Evolutionary conservation across 1,140 invertebrate species (phyloP).

Genomic region (Elysia chlorotica): DNA sequence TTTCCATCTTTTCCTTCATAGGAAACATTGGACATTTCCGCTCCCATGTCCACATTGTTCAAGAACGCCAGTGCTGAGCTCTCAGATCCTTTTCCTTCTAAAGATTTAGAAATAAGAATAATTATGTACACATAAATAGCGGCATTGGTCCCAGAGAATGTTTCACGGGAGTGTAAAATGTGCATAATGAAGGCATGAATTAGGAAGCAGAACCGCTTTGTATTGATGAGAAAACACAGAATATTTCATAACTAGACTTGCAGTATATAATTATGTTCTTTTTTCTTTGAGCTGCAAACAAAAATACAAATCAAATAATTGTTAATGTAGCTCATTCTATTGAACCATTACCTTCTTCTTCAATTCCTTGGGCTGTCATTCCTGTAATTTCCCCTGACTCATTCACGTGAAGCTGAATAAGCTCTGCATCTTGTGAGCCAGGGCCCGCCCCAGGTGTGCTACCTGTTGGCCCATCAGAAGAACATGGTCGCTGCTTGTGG

Average conservation of each 20-base stretch:
- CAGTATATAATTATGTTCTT: no score
- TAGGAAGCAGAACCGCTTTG: not conserved
- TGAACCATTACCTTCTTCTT: no score
- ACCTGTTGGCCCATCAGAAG: constrained; percentile 6
- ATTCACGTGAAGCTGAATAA: constrained; percentile 31
- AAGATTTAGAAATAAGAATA: not conserved
- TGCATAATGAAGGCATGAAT: not conserved
- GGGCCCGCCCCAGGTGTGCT: not conserved
- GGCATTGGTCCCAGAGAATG: not conserved
- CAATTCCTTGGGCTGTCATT: constrained; percentile 15
- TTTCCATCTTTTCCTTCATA: constrained; percentile 4
- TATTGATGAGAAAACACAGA: no score
- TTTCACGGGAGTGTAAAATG: not conserved
- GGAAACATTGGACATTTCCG: not conserved
- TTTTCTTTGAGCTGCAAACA: no score
- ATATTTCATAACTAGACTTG: no score
- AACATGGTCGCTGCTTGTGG: constrained; percentile 47
- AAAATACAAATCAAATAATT: no score
- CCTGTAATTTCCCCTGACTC: constrained; percentile 27
- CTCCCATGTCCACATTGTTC: constrained; percentile 19
- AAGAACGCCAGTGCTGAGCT: constrained; percentile 24
- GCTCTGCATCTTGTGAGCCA: not conserved
- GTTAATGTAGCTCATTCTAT: no score
- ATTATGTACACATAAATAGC: not conserved
- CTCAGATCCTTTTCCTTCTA: constrained; percentile 4